Evolutionary conservation across 2,797 vertebrate genomes (phyloP), one percentile per base, ranked within the genome.

Genomic region (Heliangelus exortis): DNA sequence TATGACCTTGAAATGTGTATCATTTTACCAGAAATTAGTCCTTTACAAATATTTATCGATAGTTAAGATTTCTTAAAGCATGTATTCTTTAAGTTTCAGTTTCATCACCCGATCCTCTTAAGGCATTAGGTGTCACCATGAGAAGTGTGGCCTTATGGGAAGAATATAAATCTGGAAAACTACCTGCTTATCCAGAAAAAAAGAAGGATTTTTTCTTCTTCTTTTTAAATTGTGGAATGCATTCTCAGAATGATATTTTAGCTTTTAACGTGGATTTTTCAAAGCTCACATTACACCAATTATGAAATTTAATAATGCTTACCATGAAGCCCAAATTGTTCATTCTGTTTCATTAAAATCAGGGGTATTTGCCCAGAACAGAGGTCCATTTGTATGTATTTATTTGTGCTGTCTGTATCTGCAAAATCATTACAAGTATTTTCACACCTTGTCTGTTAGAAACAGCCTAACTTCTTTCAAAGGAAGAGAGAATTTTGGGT

Each of bases 311-410:
- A 61, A 3, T 31, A 61, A 54, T 0, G 0, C 28, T n/a, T 25
- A 4, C 0, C 11, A 63, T 7, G 33, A 21, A 62, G 51, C 19
- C 9, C 13, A 2, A 17, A 2, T 15, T 1, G 4, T 45, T 79
- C 26, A 4, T 8, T 3, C 1, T 18, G 19, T 9, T 12, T 19
- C 5, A 5, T 21, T 62, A 39, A 65, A 88, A 50, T 13, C 33
- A 15, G 58, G 0, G 7, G 6, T 23, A 13, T 28, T 43, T 7
- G 43, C 2, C 8, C 26, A 14, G 57, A n/a, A 12, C 22, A 11
- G 39, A 36, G 21, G 34, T 17, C 20, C 0, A 0, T 15, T 34
- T 14, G 7, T 5, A 10, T 0, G 1, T 2, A 45, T 59, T 78
- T 87, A 45, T 48, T 63, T 36, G 47, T 10, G 16, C 25, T 1